Evolutionary conservation across 2,113 vertebrate species (phyloP).

Genomic region (Sinocyclocheilus anophthalmus): DNA sequence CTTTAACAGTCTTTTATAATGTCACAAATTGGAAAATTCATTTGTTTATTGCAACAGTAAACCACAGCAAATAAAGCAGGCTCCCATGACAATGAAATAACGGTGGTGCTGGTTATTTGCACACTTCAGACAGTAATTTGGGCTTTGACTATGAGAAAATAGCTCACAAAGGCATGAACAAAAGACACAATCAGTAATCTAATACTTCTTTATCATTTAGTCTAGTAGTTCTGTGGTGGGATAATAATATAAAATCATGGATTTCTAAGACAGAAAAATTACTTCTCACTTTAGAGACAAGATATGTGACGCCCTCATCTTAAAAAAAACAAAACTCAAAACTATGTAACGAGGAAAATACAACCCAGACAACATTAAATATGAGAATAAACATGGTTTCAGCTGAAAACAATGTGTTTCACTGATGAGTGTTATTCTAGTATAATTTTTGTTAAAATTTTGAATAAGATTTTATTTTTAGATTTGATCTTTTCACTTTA

Average conservation of each 20-base stretch:
- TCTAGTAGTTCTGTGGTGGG: background rate
- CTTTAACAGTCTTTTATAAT: background rate
- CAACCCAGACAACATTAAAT: background rate
- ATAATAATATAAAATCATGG: background rate
- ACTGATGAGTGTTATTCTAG: background rate
- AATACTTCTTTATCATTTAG: background rate
- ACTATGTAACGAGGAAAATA: background rate
- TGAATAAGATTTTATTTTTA: no score
- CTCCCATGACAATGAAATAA: background rate
- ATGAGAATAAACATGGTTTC: background rate
- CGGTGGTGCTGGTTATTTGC: background rate
- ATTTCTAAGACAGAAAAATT: background rate
- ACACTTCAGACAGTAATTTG: background rate
- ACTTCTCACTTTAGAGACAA: background rate
- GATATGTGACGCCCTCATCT: background rate
- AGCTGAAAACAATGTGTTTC: background rate
- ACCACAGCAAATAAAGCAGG: background rate
- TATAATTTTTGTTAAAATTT: no score
- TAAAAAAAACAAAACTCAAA: background rate
- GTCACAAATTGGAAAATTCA: background rate
- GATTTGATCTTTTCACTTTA: no score
- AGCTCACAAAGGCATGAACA: background rate
- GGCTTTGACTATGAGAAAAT: conserved; percentile 2
- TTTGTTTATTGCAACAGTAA: background rate
- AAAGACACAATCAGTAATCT: background rate